Conservation (phyloP, 2,888 invertebrate genomes). For the Phengaris arion region DNA sequence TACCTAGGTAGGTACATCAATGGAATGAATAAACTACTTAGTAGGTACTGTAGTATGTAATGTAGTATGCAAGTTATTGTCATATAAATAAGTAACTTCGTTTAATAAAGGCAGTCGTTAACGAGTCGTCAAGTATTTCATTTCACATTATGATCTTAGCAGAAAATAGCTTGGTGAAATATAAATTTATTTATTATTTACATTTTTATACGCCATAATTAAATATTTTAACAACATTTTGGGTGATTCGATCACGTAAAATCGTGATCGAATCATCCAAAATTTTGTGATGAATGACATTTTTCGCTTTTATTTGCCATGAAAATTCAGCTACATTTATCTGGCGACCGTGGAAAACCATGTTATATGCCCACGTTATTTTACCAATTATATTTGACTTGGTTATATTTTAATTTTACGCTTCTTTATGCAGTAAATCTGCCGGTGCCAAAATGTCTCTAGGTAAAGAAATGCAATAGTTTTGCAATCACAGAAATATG, state of each 20-base stretch:
- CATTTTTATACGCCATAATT: not conserved
- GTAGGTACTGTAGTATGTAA: no score
- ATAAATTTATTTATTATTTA: not conserved
- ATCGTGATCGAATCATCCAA: constrained; percentile 40
- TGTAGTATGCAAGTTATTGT: no score
- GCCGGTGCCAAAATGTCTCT: not conserved
- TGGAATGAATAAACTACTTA: not conserved
- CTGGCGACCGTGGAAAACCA: constrained; percentile 22
- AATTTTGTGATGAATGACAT: constrained; percentile 49
- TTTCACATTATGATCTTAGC: no score
- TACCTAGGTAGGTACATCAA: not conserved
- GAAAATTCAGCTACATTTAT: constrained; percentile 43
- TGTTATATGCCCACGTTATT: constrained; percentile 23
- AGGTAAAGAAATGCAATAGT: not conserved
- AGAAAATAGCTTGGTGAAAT: not conserved
- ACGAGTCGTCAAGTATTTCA: no score
- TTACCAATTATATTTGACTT: not conserved
- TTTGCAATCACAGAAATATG: no score
- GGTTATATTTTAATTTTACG: not conserved
- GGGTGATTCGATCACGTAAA: constrained; percentile 45
- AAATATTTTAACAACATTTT: not conserved
- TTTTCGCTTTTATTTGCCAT: constrained; percentile 53
- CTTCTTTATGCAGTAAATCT: not conserved
- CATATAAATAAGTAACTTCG: no score
- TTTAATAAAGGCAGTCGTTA: no score